Evolutionary conservation across 2,797 vertebrate genomes (phyloP).

Genomic region (Pangasius macronema): DNA sequence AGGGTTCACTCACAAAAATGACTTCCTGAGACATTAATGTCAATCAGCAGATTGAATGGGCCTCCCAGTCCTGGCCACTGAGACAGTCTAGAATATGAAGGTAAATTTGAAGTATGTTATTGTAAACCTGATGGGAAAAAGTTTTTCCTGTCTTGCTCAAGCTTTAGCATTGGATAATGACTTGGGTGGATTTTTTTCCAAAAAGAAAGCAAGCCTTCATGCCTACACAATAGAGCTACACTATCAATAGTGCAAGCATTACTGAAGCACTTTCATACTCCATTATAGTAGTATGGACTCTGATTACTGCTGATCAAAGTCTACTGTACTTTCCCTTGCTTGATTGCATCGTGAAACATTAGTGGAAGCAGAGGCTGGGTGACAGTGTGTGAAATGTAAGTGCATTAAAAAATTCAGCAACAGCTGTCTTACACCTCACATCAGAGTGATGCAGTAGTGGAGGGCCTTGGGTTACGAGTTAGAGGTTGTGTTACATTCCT

Average conservation of each 20-base stretch:
- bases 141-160: slow-evolving; percentile 38
- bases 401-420: slow-evolving; percentile 54
- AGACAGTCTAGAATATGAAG: slow-evolving; percentile 57
- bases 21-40: slow-evolving; percentile 85
- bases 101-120: slow-evolving; percentile 56
- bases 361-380: slow-evolving; percentile 66
- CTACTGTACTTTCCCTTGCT: slow-evolving; percentile 71
- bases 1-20: slow-evolving; percentile 78
- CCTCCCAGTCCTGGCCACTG: slow-evolving; percentile 66
- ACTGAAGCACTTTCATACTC: slow-evolving; percentile 39
- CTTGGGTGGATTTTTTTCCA: not conserved
- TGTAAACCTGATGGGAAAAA: slow-evolving; percentile 48
- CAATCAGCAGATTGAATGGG: slow-evolving; percentile 74
- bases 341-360: slow-evolving; percentile 87
- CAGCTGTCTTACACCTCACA: slow-evolving; percentile 72
- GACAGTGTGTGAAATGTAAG: slow-evolving; percentile 60
- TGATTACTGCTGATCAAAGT: slow-evolving; percentile 71
- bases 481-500: slow-evolving; percentile 90
- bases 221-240: slow-evolving; percentile 24
- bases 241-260: slow-evolving; percentile 31
- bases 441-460: slow-evolving; percentile 78
- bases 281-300: slow-evolving; percentile 40
- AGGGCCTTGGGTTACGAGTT: slow-evolving; percentile 80
- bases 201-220: slow-evolving; percentile 28
- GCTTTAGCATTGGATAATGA: slow-evolving; percentile 46